Evolutionary conservation across 2,113 vertebrate genomes (phyloP).

Genomic region (Callospermophilus lateralis): DNA sequence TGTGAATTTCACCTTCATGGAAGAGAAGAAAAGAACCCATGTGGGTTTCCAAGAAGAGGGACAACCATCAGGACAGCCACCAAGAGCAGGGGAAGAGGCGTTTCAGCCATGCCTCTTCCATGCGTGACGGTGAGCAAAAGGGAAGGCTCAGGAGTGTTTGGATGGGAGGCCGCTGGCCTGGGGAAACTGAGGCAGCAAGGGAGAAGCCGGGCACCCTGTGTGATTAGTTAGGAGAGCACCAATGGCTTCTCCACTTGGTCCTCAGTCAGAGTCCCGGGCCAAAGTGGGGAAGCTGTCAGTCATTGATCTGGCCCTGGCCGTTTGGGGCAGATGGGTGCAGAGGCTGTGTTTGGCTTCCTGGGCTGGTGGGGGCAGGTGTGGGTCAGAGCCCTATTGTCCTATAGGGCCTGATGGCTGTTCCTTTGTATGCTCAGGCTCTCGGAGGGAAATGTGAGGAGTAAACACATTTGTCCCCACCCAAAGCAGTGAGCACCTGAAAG

Average conservation of each 20-base stretch:
- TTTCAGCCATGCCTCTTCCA: neutral
- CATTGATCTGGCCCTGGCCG: too few relatives aligned
- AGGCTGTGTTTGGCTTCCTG: neutral
- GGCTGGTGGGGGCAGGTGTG: neutral
- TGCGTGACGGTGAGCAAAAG: too few relatives aligned
- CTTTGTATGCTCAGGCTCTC: neutral
- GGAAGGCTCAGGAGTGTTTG: neutral
- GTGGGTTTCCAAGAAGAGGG: neutral
- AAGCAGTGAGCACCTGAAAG: accelerated
- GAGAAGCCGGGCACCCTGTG: accelerated
- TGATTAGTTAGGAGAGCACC: neutral
- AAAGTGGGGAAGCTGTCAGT: neutral
- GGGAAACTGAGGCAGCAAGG: neutral
- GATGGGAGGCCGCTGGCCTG: neutral
- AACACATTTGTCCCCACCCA: neutral
- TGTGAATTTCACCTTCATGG: neutral
- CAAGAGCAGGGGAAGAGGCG: too few relatives aligned
- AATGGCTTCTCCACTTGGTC: neutral
- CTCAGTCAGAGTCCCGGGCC: neutral
- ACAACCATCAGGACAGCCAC: neutral
- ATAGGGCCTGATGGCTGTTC: accelerated
- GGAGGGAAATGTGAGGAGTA: neutral
- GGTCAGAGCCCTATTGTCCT: neutral
- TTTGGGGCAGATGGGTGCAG: neutral
- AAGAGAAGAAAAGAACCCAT: neutral